Percentiles rank a stretch among this genome's conserved stretches.
Evolutionary conservation across 2,797 vertebrate genomes (phyloP).

Genomic region (Gallinago stenura): DNA sequence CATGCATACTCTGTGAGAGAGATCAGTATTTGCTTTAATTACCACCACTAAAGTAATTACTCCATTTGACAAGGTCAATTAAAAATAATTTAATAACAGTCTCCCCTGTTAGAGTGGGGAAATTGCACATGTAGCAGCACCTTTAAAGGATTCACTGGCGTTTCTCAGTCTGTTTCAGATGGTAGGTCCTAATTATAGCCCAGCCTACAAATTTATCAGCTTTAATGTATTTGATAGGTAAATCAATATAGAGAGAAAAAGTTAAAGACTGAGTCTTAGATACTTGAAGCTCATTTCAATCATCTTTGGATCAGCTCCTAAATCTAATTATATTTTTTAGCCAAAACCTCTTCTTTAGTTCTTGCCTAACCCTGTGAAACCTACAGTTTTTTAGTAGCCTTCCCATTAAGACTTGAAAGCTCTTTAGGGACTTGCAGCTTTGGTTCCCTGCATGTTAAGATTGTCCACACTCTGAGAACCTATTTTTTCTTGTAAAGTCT

Average conservation of each 20-base stretch:
- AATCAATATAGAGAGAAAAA: not conserved
- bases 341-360: not conserved
- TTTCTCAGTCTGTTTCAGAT: not conserved
- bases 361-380: not conserved
- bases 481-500: not conserved
- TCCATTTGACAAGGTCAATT: slow-evolving; percentile 20
- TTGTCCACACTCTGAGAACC: not conserved
- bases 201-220: not conserved
- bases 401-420: not conserved
- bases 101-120: not conserved
- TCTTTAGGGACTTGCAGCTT: not conserved
- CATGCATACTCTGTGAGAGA: not conserved
- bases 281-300: not conserved
- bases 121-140: not conserved
- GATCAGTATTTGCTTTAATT: slow-evolving; percentile 37
- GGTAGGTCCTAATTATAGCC: not conserved
- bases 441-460: not conserved
- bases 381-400: not conserved
- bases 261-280: not conserved
- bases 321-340: not conserved
- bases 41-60: not conserved
- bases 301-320: not conserved
- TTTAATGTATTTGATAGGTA: not conserved
- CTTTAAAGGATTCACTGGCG: not conserved
- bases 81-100: slow-evolving; percentile 36